A percentile compares a stretch with the other conserved stretches of the same genome.
phyloP scores from a whole-genome alignment of 2,797 vertebrate species.

The Setipinna tenuifilis region DNA sequence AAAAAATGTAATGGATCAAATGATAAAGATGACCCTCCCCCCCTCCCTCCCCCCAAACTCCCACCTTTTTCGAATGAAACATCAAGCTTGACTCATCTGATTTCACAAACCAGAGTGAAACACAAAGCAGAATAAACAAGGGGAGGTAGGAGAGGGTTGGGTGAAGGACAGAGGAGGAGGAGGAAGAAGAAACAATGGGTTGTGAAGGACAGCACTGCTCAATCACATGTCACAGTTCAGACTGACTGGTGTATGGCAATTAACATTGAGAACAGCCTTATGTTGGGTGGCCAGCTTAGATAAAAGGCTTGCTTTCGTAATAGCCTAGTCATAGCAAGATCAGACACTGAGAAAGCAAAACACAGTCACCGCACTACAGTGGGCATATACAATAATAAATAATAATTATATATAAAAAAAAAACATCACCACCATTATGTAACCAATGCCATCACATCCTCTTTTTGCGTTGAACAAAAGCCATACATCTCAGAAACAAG shows the following conservation, averaged over 20 bases:
- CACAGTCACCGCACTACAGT: slow-evolving; percentile 24
- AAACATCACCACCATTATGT: not conserved
- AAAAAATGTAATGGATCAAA: slow-evolving; percentile 23
- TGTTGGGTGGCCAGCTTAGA: not conserved
- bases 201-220: slow-evolving; percentile 1
- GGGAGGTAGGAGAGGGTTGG: too few relatives aligned
- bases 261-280: not conserved
- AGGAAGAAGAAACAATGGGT: not conserved
- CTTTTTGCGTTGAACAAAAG: not conserved
- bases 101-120: not conserved
- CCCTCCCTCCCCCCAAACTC: not conserved
- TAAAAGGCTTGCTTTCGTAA: not conserved
- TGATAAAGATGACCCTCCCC: slow-evolving; percentile 17
- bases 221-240: slow-evolving; percentile 22
- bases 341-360: slow-evolving; percentile 19
- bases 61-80: slow-evolving; percentile 11
- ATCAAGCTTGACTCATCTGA: slow-evolving; percentile 2
- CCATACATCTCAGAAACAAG: not conserved
- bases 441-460: slow-evolving; percentile 15
- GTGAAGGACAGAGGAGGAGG: not conserved
- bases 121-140: too few relatives aligned
- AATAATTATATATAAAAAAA: not conserved
- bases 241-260: slow-evolving; percentile 17
- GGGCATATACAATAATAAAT: slow-evolving; percentile 19
- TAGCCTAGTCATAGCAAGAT: not conserved